A percentile compares a stretch with the other conserved stretches of the same genome.
phyloP scores from a whole-genome alignment of 2,113 vertebrate species.

The Collichthys lucidus region DNA sequence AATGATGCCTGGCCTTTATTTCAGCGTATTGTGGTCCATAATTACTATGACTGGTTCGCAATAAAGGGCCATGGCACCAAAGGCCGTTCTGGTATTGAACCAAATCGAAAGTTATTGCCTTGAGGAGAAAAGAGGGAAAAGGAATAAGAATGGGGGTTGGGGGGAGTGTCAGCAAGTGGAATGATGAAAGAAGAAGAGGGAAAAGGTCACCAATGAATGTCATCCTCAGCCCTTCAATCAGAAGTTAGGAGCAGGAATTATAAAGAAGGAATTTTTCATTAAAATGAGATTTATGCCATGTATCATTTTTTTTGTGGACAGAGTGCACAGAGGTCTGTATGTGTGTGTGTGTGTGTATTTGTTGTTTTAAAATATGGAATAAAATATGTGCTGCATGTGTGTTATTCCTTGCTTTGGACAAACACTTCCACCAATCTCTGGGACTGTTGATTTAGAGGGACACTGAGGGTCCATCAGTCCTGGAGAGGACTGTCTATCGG shows the following conservation, averaged over 20 bases:
- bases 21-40: constrained; percentile 37
- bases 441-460: constrained; percentile 49
- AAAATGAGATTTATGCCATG: constrained; percentile 8
- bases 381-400: constrained; percentile 36
- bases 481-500: constrained; percentile 20
- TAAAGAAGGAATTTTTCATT: constrained; percentile 7
- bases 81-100: constrained; percentile 46
- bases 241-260: constrained; percentile 13
- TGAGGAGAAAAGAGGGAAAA: constrained; percentile 19
- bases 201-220: constrained; percentile 58
- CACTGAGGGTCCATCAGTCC: constrained; percentile 42
- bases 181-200: constrained; percentile 49
- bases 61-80: constrained; percentile 44
- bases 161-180: constrained; percentile 6
- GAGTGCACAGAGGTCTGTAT: not conserved
- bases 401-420: constrained; percentile 1
- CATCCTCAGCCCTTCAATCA: constrained; percentile 31
- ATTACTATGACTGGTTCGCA: constrained; percentile 40
- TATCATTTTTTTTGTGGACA: not conserved
- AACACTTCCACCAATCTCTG: constrained; percentile 30
- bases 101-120: constrained; percentile 43
- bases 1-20: constrained; percentile 55
- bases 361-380: constrained; percentile 13
- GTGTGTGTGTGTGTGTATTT: constrained; percentile 22
- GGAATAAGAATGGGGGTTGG: constrained; percentile 27